Evolutionary conservation across 2,797 vertebrate species (phyloP).

Genomic region (Naso thynnoides): DNA sequence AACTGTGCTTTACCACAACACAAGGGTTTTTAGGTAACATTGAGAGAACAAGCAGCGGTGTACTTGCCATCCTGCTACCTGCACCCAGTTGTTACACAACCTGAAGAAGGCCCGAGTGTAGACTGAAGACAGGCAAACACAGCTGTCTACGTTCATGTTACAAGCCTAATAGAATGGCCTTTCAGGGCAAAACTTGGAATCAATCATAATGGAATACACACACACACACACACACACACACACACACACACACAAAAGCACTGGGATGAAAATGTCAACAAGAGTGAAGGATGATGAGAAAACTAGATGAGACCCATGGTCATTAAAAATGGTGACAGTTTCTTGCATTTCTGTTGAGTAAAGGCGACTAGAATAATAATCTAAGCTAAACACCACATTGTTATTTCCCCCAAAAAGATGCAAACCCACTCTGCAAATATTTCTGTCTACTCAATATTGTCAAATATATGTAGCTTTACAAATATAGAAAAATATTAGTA

Average conservation of each 20-base stretch:
- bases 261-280: too few species aligned
- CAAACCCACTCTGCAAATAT: neutral
- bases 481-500: too few species aligned
- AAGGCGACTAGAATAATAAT: too few species aligned
- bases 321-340: too few species aligned
- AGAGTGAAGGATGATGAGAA: too few species aligned
- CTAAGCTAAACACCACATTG: too few species aligned
- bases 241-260: too few species aligned
- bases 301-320: too few species aligned
- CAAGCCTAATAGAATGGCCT: conserved; percentile 12
- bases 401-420: too few species aligned
- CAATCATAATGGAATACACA: conserved; percentile 8
- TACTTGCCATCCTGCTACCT: conserved; percentile 9
- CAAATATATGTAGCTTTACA: neutral
- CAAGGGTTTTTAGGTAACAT: conserved; percentile 8
- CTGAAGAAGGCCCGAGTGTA: conserved; percentile 35
- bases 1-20: neutral
- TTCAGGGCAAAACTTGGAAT: conserved; percentile 19
- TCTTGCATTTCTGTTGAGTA: too few species aligned
- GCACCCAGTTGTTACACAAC: conserved; percentile 39
- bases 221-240: too few species aligned
- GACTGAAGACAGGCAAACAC: conserved; percentile 9
- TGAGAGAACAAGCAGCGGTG: conserved; percentile 18
- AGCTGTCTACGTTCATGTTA: conserved; percentile 21
- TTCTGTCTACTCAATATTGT: neutral